Base-by-base conservation (phyloP, 1,140 invertebrate species). In the Matsumurasca onukii region DNA sequence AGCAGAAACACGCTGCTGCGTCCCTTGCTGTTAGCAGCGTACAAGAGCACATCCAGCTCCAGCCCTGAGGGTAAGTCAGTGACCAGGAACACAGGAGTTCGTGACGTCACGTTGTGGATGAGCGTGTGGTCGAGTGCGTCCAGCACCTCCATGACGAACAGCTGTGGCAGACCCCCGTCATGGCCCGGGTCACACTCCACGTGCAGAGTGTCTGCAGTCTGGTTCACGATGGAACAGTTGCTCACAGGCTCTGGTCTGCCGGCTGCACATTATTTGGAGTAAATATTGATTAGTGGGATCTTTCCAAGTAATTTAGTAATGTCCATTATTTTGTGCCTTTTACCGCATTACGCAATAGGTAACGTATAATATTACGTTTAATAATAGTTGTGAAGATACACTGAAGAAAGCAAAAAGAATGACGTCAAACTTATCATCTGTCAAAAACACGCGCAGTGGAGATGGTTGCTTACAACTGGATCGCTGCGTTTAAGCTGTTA, bases 151-250 rank as follows among this genome's bases (percentile, higher is more conserved):
- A 92, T 85, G 27, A 89, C 84, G 80, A 91, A 92, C 75, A 84
- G 83, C 79, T 92, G 91, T 20, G 85, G 84, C 34, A 92, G 80
- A 34, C 91, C 91, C 27, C 91, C 87, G 76, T 88, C 85, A 75
- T 88, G 88, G 39, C 86, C 86, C 70, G 85, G 84, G 17, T 77
- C 73, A 75, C 87, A 89, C 51, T 86, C 82, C 55, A 87, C 82
- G 70, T 81, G 78, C 22, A 89, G 74, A 0, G 91, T 89, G 73
- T 94, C 91, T 67, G 88, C 86, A 55, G 92, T 95, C 77, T 93
- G 91, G 79, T 96, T 96, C 61, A 89, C 85, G 24, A 95, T 80
- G 13, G 84, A 81, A 74, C 87, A 88, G 76, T 88, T 88, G 71
- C 82, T 80, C 22, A 86, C 81, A 1, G 78, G 77, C 71, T 88